Percentiles rank a stretch among this genome's conserved stretches.
These are phyloP conservation scores for Stegostoma tigrinum DNA, from an alignment of 2,113 vertebrate genomes.

Conservation along the genomic window DNA sequence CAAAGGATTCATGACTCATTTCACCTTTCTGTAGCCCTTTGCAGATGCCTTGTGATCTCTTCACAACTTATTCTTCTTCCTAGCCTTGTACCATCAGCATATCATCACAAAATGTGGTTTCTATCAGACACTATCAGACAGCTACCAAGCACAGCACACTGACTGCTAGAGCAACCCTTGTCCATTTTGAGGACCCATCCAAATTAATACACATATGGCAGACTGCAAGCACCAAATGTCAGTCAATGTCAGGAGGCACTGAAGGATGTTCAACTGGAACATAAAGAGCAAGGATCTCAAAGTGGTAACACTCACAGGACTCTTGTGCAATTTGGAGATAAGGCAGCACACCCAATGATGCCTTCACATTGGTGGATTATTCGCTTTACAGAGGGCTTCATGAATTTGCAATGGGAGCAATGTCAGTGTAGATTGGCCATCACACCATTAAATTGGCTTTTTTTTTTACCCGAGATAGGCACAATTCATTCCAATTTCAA, in stretches of 20 bases:
- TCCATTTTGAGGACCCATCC: neutral
- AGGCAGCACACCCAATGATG: neutral
- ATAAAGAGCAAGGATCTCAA: neutral
- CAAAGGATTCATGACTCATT: no score
- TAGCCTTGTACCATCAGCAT: neutral
- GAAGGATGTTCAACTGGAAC: neutral
- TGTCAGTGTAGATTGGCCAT: neutral
- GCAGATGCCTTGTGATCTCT: no score
- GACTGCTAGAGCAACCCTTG: neutral
- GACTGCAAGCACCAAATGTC: no score
- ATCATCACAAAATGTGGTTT: no score
- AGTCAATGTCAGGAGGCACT: neutral
- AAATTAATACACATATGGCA: neutral
- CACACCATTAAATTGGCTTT: neutral
- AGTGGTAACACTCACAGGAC: neutral
- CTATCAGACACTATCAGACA: no score
- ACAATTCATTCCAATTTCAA: neutral
- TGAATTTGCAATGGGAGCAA: neutral
- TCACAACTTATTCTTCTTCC: no score
- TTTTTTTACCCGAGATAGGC: neutral
- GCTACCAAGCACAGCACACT: neutral
- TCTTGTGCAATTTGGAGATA: neutral
- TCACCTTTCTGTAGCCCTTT: no score
- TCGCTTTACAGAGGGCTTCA: neutral
- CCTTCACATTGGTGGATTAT: neutral